A percentile compares a stretch with the other conserved stretches of the same genome.
Conservation (phyloP, 2,888 invertebrate species). For the Agriopis marginaria region DNA sequence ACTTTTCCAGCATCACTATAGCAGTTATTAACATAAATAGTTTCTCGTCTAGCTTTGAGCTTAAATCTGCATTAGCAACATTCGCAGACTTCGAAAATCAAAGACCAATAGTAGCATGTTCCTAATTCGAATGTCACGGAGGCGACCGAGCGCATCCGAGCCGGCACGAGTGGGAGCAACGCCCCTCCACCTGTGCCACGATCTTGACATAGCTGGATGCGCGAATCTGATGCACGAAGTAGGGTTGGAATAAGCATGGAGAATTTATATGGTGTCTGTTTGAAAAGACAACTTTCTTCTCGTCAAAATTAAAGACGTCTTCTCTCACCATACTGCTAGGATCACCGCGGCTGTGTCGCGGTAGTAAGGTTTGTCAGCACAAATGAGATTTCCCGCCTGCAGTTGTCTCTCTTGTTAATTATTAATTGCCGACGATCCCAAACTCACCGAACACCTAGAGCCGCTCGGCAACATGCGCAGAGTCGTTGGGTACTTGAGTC, state of each 20-base stretch:
- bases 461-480: too few relatives aligned
- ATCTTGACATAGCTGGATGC: slow-evolving; percentile 68
- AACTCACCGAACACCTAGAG: too few relatives aligned
- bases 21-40: not conserved
- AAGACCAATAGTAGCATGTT: slow-evolving; percentile 57
- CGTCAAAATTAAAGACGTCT: too few relatives aligned
- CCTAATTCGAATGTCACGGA: slow-evolving; percentile 66
- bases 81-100: slow-evolving; percentile 9
- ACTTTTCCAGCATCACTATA: too few relatives aligned
- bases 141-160: slow-evolving; percentile 56
- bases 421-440: too few relatives aligned
- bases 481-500: too few relatives aligned
- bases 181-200: slow-evolving; percentile 76
- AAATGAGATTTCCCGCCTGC: too few relatives aligned
- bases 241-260: not conserved
- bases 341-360: too few relatives aligned
- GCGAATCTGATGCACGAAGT: slow-evolving; percentile 29
- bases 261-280: not conserved
- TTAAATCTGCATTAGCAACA: not conserved
- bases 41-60: not conserved
- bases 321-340: too few relatives aligned
- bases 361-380: too few relatives aligned
- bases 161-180: slow-evolving; percentile 71
- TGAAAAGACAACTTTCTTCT: too few relatives aligned
- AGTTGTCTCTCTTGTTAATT: too few relatives aligned